A percentile compares a stretch with the other conserved stretches of the same genome.
Conservation (phyloP, 2,797 vertebrate genomes). For the Arnoldichthys spilopterus region DNA sequence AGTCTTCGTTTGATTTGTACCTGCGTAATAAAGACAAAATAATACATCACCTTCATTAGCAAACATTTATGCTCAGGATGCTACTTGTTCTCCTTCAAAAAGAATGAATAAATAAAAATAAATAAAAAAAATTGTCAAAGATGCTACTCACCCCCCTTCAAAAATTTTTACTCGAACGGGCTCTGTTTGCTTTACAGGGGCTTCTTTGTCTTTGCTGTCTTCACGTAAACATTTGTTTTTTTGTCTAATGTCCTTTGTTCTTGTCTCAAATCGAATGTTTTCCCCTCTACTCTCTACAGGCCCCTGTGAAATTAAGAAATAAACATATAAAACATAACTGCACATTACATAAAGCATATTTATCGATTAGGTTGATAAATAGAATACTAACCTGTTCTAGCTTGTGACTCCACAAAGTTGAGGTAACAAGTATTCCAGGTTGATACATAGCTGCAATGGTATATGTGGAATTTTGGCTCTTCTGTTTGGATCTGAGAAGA, state of each 20-base stretch:
- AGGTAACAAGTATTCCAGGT: constrained; percentile 92
- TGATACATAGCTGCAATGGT: constrained; percentile 92
- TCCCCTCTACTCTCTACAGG: constrained; percentile 91
- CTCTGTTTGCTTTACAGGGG: constrained; percentile 84
- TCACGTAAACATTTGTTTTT: constrained; percentile 93
- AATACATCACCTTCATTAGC: background rate
- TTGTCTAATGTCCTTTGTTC: constrained; percentile 87
- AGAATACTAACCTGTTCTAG: constrained; percentile 86
- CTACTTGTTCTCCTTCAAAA: background rate
- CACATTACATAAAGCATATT: background rate
- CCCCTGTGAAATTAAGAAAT: constrained; percentile 80
- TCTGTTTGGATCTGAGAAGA: constrained; percentile 92
- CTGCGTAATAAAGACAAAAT: constrained; percentile 69
- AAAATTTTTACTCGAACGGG: constrained; percentile 98
- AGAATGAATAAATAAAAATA: background rate
- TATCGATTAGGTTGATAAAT: background rate
- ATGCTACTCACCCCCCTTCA: constrained; percentile 93
- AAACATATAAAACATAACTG: background rate
- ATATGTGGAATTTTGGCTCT: constrained; percentile 85
- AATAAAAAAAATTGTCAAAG: constrained; percentile 33
- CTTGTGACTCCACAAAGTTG: constrained; percentile 89
- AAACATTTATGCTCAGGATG: constrained; percentile 38
- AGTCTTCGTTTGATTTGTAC: constrained; percentile 98
- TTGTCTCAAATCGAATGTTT: constrained; percentile 82
- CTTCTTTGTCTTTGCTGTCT: constrained; percentile 92